phyloP scores from a whole-genome alignment of 2,888 invertebrate genomes.

The Clitarchus hookeri region DNA sequence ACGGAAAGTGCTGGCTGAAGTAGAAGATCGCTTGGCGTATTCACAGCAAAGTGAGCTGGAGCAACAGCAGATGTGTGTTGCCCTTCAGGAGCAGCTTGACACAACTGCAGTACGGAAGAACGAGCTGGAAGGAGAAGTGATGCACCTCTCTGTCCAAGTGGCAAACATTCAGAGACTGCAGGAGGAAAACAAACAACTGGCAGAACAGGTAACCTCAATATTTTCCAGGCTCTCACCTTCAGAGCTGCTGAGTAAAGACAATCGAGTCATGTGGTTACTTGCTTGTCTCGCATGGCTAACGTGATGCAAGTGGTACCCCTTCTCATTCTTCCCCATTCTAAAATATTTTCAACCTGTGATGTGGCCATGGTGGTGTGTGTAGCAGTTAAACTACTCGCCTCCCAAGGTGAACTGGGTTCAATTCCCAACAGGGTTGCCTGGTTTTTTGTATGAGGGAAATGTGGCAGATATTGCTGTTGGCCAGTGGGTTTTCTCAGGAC shows the following conservation, averaged over 20 bases:
- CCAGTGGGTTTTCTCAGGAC: too few relatives aligned
- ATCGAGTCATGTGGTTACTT: not conserved
- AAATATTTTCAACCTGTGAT: too few relatives aligned
- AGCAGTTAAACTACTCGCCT: too few relatives aligned
- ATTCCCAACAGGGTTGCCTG: too few relatives aligned
- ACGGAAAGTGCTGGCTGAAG: slow-evolving; percentile 30
- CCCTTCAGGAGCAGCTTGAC: slow-evolving; percentile 59
- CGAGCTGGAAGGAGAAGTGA: slow-evolving; percentile 49
- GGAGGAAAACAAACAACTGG: slow-evolving; percentile 42
- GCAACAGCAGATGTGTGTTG: slow-evolving; percentile 53
- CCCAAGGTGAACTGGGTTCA: too few relatives aligned
- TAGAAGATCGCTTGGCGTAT: slow-evolving; percentile 57
- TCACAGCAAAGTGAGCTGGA: slow-evolving; percentile 54
- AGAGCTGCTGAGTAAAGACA: not conserved
- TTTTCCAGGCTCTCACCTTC: not conserved
- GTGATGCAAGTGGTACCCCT: too few relatives aligned
- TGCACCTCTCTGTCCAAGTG: slow-evolving; percentile 25
- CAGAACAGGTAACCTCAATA: slow-evolving; percentile 36
- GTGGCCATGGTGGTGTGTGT: too few relatives aligned
- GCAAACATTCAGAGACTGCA: slow-evolving; percentile 31
- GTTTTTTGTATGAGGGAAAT: too few relatives aligned
- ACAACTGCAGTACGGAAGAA: slow-evolving; percentile 60
- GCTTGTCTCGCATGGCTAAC: too few relatives aligned
- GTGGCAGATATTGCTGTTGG: too few relatives aligned
- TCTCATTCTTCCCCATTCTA: too few relatives aligned